Percentiles rank a stretch among this genome's conserved stretches.
Evolutionary conservation across 2,888 invertebrate genomes (phyloP).

Genomic region (Eilema caniola): DNA sequence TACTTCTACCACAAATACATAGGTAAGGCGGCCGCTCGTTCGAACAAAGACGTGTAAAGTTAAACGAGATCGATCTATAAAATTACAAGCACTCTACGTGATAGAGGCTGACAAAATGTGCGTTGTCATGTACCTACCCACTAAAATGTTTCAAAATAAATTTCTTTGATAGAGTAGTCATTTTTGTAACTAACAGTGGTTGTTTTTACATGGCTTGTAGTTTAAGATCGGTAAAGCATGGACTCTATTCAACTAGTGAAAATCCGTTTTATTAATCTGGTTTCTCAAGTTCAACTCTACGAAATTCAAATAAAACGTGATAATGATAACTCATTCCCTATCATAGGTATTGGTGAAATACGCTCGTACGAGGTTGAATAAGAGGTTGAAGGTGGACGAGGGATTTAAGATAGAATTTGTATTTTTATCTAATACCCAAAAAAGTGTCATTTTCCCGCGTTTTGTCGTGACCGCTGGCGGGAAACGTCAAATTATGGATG

Average conservation of each 20-base stretch:
- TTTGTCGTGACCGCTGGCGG: conserved; percentile 73
- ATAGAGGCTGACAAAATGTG: conserved; percentile 12
- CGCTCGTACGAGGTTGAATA: too few species aligned
- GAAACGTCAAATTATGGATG: conserved; percentile 85
- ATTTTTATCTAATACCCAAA: conserved; percentile 9
- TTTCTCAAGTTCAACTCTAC: neutral
- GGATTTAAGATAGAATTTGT: neutral
- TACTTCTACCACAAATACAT: neutral
- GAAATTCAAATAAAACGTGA: neutral
- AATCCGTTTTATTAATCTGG: neutral
- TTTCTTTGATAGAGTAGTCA: neutral
- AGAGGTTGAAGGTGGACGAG: neutral
- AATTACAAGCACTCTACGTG: conserved; percentile 20
- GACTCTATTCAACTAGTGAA: neutral
- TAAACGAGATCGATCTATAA: conserved; percentile 20
- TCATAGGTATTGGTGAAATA: neutral
- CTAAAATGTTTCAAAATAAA: conserved; percentile 5
- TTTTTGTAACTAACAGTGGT: neutral
- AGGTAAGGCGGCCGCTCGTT: neutral
- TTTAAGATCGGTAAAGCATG: neutral
- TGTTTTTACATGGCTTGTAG: neutral
- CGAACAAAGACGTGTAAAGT: conserved; percentile 13
- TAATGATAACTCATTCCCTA: neutral
- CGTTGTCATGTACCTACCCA: conserved; percentile 13
- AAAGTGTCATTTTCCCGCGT: conserved; percentile 68